Evolutionary conservation across 2,888 invertebrate species (phyloP).

Genomic region (Malacosoma neustria): DNA sequence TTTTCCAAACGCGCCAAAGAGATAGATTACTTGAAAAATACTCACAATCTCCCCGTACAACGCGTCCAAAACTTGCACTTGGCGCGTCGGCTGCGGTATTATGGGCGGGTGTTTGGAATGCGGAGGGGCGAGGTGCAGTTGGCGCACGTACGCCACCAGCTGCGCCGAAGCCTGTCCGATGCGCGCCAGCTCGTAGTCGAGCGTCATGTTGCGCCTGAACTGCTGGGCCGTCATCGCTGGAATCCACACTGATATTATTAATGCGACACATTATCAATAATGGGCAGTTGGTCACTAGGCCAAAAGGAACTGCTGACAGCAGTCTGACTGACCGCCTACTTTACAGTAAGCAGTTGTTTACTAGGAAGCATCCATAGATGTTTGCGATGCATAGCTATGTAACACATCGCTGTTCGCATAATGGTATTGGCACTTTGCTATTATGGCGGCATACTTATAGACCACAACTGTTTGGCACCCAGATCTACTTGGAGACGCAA

Average conservation of each 20-base stretch:
- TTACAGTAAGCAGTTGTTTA: not conserved
- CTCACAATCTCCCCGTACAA: conserved; percentile 43
- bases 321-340: not conserved
- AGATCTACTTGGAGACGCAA: no score
- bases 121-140: conserved; percentile 77
- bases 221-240: conserved; percentile 83
- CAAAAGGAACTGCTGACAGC: no score
- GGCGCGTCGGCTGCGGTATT: conserved; percentile 46
- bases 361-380: no score
- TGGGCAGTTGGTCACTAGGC: no score
- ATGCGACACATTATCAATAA: no score
- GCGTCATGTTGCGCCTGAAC: conserved; percentile 86
- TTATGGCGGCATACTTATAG: not conserved
- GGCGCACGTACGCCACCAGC: conserved; percentile 83
- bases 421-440: not conserved
- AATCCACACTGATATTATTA: no score
- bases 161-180: conserved; percentile 85
- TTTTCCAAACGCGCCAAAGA: no score
- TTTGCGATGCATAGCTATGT: not conserved
- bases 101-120: conserved; percentile 27
- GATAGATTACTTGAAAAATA: conserved; percentile 3
- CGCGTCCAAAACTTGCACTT: conserved; percentile 42
- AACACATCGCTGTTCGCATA: not conserved
- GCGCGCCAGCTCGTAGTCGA: conserved; percentile 82
- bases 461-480: not conserved